These are phyloP conservation scores for Eremophila alpestris DNA, from an alignment of 2,797 vertebrate species.

Conservation along the genomic window DNA sequence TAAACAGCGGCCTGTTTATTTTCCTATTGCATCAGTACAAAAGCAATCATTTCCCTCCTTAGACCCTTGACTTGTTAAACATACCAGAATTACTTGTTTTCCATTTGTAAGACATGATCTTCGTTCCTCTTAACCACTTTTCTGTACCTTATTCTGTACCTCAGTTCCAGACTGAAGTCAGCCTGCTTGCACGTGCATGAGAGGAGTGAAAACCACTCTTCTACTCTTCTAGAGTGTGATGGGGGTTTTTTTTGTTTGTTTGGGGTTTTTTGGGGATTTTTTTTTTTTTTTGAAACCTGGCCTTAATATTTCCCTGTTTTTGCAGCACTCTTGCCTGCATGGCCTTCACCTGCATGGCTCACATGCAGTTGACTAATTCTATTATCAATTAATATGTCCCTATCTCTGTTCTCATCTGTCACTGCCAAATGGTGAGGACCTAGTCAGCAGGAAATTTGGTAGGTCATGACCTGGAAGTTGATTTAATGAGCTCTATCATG, in stretches of 20 bases:
- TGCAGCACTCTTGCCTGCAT: neutral
- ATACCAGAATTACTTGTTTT: constrained; percentile 17
- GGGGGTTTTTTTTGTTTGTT: too few species aligned
- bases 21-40: constrained; percentile 45
- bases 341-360: neutral
- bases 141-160: neutral
- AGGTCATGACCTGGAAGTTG: neutral
- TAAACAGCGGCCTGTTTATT: constrained; percentile 11
- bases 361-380: neutral
- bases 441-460: neutral
- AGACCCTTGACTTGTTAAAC: constrained; percentile 28
- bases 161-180: neutral
- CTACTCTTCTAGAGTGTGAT: neutral
- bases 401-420: neutral
- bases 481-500: neutral
- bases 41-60: constrained; percentile 11
- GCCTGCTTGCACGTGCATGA: neutral
- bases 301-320: neutral
- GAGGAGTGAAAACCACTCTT: neutral
- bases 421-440: neutral
- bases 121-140: neutral
- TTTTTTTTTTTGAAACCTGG: neutral
- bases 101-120: neutral
- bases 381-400: neutral
- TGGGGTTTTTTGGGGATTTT: too few species aligned